Conservation (phyloP, 1,140 invertebrate species). For the Leucophenga varia region DNA sequence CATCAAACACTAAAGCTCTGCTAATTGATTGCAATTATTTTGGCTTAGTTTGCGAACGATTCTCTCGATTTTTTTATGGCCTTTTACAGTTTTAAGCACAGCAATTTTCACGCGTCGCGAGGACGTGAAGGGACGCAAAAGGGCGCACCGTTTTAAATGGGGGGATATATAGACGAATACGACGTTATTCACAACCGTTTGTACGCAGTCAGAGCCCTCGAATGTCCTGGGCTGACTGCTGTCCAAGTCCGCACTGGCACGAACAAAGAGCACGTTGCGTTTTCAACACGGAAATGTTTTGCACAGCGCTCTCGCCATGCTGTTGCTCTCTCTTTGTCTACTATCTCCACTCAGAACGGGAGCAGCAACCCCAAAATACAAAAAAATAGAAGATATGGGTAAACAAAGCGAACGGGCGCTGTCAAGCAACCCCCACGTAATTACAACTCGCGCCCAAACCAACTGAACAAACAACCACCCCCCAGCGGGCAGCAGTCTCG, state of each 20-base stretch:
- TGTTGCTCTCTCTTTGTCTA: slow-evolving; percentile 2
- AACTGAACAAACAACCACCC: slow-evolving; percentile 11
- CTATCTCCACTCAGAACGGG: slow-evolving; percentile 13
- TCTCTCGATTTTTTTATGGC: slow-evolving; percentile 13
- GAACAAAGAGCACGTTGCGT: slow-evolving; percentile 12
- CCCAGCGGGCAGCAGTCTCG: slow-evolving; percentile 12
- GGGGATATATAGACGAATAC: too few species aligned
- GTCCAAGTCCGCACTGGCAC: not conserved
- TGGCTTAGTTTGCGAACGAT: too few species aligned
- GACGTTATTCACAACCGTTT: slow-evolving; percentile 15
- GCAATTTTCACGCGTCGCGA: not conserved
- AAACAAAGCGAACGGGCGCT: slow-evolving; percentile 4
- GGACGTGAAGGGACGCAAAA: too few species aligned
- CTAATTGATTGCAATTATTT: too few species aligned
- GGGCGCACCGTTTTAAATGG: too few species aligned
- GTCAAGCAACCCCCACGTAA: slow-evolving; percentile 38
- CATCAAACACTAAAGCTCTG: too few species aligned
- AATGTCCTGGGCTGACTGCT: not conserved
- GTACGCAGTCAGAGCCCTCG: slow-evolving; percentile 8
- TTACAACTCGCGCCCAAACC: slow-evolving; percentile 11
- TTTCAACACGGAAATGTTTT: slow-evolving; percentile 42
- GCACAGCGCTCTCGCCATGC: slow-evolving; percentile 23
- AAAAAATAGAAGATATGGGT: slow-evolving; percentile 19
- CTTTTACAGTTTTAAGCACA: slow-evolving; percentile 15
- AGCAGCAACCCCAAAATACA: slow-evolving; percentile 34